A percentile compares a stretch with the other conserved stretches of the same genome.
Evolutionary conservation across 2,797 vertebrate species (phyloP).

Genomic region (Nyctibius grandis): DNA sequence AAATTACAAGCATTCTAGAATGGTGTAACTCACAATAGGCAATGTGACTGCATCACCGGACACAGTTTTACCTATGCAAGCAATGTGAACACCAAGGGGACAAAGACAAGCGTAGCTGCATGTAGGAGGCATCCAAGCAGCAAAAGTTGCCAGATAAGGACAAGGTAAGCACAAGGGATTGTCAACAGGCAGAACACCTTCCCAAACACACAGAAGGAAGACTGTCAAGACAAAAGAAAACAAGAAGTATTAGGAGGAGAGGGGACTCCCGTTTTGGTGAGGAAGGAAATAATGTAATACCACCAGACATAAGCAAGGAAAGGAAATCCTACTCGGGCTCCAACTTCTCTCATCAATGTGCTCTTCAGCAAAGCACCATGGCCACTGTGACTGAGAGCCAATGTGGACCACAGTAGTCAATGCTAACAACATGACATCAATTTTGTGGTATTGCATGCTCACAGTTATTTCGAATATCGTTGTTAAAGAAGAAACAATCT

Average conservation of each 20-base stretch:
- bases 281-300: not conserved
- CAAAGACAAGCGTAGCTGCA: not conserved
- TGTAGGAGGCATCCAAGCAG: not conserved
- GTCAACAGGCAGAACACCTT: not conserved
- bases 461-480: not conserved
- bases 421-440: not conserved
- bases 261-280: not conserved
- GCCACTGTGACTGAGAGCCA: not conserved
- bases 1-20: not conserved
- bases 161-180: not conserved
- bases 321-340: not conserved
- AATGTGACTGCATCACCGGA: not conserved
- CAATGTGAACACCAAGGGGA: too few species aligned
- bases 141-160: not conserved
- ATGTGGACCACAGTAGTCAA: not conserved
- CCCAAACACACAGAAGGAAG: not conserved
- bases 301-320: not conserved
- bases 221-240: not conserved
- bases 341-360: not conserved
- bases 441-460: not conserved
- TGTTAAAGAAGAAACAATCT: not conserved
- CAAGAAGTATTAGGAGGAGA: not conserved
- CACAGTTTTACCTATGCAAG: not conserved
- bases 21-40: not conserved
- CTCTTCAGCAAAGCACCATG: not conserved